A percentile compares a stretch with the other conserved stretches of the same genome.
These are phyloP conservation scores for Podarcis siculus DNA, from an alignment of 2,797 vertebrate species.

Conservation along the genomic window DNA sequence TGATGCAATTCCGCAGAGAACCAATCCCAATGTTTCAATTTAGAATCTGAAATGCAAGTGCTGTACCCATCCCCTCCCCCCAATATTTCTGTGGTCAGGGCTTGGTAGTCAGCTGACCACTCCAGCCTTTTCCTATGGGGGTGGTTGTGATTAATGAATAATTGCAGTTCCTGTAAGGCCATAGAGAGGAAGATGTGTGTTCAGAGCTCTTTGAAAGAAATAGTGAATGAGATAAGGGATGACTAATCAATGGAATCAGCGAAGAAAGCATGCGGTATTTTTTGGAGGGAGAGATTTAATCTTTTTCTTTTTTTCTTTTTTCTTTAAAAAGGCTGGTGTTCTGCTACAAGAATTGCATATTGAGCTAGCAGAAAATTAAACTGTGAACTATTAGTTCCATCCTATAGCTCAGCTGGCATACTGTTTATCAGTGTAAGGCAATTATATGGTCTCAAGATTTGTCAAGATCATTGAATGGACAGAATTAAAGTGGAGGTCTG, in stretches of 20 bases:
- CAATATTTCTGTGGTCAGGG: background rate
- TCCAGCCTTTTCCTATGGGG: background rate
- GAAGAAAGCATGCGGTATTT: background rate
- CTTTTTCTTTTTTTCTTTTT: background rate
- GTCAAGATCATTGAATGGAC: constrained; percentile 33
- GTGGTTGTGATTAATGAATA: background rate
- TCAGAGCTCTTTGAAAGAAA: background rate
- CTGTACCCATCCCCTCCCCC: background rate
- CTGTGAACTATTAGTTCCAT: constrained; percentile 36
- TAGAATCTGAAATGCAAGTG: background rate
- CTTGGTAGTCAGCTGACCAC: background rate
- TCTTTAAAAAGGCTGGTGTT: background rate
- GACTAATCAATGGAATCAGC: background rate
- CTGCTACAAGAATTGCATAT: constrained; percentile 16
- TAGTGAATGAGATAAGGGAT: background rate
- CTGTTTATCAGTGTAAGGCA: constrained; percentile 41
- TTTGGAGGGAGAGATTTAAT: background rate
- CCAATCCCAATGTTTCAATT: background rate
- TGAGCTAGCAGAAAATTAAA: constrained; percentile 27
- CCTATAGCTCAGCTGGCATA: background rate
- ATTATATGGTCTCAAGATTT: constrained; percentile 32
- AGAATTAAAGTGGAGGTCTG: background rate
- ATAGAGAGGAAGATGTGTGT: background rate
- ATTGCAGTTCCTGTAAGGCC: too few relatives aligned
- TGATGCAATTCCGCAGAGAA: background rate